phyloP scores from a whole-genome alignment of 2,888 invertebrate genomes.

The Alloplasta piceator region DNA sequence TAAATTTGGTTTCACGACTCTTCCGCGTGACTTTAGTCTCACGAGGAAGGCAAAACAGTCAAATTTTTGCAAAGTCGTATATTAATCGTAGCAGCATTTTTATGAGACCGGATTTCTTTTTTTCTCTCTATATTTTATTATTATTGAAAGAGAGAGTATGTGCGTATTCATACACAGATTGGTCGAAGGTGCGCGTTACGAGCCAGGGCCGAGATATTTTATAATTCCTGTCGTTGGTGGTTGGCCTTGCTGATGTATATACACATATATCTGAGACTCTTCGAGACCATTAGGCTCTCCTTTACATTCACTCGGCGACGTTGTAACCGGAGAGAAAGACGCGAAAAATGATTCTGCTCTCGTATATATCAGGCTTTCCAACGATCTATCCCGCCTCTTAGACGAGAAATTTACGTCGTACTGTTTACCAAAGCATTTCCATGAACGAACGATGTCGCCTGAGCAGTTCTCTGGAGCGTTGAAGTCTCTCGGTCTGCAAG shows the following conservation, averaged over 20 bases:
- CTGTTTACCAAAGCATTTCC: constrained; percentile 16
- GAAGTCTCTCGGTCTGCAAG: constrained; percentile 44
- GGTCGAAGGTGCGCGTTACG: constrained; percentile 47
- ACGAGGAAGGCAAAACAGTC: no score
- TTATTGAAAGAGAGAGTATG: constrained; percentile 31
- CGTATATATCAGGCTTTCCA: constrained; percentile 3
- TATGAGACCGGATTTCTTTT: no score
- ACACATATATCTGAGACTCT: constrained; percentile 54
- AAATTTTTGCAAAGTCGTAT: no score
- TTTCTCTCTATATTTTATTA: neutral
- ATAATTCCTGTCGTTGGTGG: constrained; percentile 63
- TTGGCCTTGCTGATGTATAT: constrained; percentile 67
- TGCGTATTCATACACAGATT: constrained; percentile 21
- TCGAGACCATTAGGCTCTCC: constrained; percentile 63
- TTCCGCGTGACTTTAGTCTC: no score
- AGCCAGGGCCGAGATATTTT: constrained; percentile 58
- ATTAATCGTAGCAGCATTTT: no score
- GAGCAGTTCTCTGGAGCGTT: constrained; percentile 54
- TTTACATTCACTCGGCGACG: constrained; percentile 67
- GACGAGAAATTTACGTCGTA: constrained; percentile 29
- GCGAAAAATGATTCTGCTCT: constrained; percentile 42
- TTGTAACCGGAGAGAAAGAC: constrained; percentile 55
- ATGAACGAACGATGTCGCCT: constrained; percentile 53
- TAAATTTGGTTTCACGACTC: no score
- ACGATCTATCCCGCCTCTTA: constrained; percentile 27